Base-by-base conservation (phyloP, 2,797 vertebrate genomes). In the Spinus pinus region DNA sequence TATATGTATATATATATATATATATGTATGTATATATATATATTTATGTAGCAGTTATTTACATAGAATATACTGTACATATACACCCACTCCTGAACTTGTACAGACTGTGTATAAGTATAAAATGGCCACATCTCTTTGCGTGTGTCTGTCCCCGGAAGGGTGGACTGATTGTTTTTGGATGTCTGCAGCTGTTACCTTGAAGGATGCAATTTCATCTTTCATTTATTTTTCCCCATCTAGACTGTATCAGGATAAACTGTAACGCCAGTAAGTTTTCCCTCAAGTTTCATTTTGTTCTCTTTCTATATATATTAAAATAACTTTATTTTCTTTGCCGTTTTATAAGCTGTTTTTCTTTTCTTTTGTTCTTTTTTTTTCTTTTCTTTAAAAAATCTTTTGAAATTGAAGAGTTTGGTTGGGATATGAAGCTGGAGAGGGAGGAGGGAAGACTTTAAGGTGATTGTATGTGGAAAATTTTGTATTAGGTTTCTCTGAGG, bases 191-290 rank as follows among this genome's bases (percentile, higher is more conserved):
- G 99, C 99, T 99, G 98, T 99, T 99, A 99, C 99, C 99, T 99
- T 99, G 99, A 99, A 99, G 99, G 99, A 99, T 99, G 99, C 99
- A 99, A 99, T 99, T 99, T 99, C 99, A 99, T 99, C 99, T 99
- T 99, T 99, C 99, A 99, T 99, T 99, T 99, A 99, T 99, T 99
- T 99, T 99, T 99, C 99, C 99, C 99, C 99, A 99, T 99, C 99
- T 99, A 99, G 99, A 99, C 99, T 99, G 99, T 99, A 99, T 99
- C 99, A 99, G 99, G 99, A 99, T 99, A 99, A 99, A 99, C 99
- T 99, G 99, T 99, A 99, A 99, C 99, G 98, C 99, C 99, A 99
- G 99, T 99, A 99, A 99, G 99, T 99, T 99, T 98, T 98, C 98
- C 99, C 98, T 99, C 99, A 99, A 99, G 99, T 99, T 99, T 99